A percentile compares a stretch with the other conserved stretches of the same genome.
phyloP scores from a whole-genome alignment of 2,113 vertebrate genomes.

The Boleophthalmus pectinirostris region DNA sequence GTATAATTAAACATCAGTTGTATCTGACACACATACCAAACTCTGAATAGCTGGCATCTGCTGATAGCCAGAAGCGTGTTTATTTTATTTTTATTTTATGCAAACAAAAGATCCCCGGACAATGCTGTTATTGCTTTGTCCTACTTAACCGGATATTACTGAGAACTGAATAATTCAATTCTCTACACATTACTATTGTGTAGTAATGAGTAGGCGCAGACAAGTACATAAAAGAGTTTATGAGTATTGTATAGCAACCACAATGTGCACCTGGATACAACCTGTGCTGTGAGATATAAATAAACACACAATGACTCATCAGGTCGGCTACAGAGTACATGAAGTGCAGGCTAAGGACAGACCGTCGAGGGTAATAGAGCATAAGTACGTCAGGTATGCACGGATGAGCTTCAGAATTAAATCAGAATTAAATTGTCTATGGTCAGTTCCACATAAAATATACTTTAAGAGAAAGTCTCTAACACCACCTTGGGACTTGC shows the following conservation, averaged over 20 bases:
- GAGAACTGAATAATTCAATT: no score
- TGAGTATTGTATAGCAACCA: neutral
- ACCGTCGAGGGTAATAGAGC: neutral
- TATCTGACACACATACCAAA: neutral
- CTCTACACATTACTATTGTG: no score
- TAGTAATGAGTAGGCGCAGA: no score
- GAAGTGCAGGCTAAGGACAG: neutral
- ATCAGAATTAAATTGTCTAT: neutral
- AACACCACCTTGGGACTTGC: no score
- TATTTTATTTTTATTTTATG: neutral
- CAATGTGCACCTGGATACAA: neutral
- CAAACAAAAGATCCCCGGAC: no score
- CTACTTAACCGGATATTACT: neutral
- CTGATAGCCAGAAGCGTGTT: neutral
- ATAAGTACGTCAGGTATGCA: neutral
- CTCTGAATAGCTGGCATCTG: neutral
- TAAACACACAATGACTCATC: neutral
- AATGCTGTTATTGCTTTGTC: neutral
- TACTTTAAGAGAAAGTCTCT: no score
- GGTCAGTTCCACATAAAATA: no score
- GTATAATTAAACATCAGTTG: neutral
- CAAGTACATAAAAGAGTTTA: neutral
- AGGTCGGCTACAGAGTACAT: neutral
- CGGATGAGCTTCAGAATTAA: neutral
- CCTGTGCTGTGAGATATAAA: neutral